These are phyloP conservation scores for Drosophila pullipes DNA, from an alignment of 2,888 invertebrate species.

Conservation along the genomic window DNA sequence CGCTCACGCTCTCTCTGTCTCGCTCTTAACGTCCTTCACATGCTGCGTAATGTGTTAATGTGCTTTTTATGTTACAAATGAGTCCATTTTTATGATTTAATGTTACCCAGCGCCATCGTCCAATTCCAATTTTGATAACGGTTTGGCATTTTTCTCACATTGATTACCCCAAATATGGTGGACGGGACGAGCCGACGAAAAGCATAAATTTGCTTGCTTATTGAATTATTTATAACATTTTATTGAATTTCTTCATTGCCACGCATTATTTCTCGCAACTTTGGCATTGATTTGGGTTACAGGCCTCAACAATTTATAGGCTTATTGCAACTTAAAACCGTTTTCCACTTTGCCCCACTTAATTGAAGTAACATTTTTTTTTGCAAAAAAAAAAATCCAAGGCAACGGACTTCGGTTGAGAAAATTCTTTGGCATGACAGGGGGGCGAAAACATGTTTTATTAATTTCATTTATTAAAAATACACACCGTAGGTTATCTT, in stretches of 20 bases:
- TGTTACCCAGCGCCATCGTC: constrained; percentile 55
- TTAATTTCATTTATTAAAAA: constrained; percentile 82
- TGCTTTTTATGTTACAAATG: constrained; percentile 84
- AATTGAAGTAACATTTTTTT: constrained; percentile 57
- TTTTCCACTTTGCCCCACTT: constrained; percentile 38
- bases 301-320: constrained; percentile 34
- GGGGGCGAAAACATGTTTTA: constrained; percentile 67
- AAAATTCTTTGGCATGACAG: constrained; percentile 15
- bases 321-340: constrained; percentile 38
- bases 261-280: constrained; percentile 48
- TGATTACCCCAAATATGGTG: constrained; percentile 54
- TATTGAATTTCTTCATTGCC: constrained; percentile 71
- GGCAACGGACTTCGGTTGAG: constrained; percentile 4
- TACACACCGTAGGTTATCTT: constrained; percentile 68
- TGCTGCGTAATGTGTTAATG: constrained; percentile 80
- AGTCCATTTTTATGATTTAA: constrained; percentile 84
- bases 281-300: constrained; percentile 71
- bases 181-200: constrained; percentile 15
- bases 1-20: background rate
- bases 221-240: constrained; percentile 77
- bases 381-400: constrained; percentile 40
- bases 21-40: constrained; percentile 35
- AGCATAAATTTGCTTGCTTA: constrained; percentile 69
- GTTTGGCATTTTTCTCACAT: constrained; percentile 70
- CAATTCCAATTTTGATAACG: constrained; percentile 70